Conservation (phyloP, 2,888 invertebrate genomes). For the Pandemis heparana region DNA sequence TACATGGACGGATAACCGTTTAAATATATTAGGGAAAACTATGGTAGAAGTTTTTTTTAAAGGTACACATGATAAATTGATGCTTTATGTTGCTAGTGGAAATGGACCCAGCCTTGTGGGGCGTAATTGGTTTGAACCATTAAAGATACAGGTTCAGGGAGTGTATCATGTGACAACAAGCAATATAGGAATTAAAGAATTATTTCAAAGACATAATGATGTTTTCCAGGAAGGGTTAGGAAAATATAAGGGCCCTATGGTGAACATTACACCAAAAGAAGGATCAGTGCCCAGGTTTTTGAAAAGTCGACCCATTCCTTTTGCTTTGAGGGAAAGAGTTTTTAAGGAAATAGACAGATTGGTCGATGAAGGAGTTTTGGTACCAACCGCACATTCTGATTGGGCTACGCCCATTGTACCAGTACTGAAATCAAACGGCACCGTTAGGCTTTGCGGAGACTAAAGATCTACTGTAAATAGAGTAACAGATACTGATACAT, state of each 20-base stretch:
- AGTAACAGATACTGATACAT: neutral
- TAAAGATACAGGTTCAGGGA: neutral
- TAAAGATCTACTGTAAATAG: neutral
- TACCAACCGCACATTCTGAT: neutral
- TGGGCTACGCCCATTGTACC: conserved; percentile 1
- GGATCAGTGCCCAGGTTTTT: neutral
- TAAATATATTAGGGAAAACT: neutral
- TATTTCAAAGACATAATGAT: neutral
- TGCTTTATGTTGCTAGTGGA: neutral
- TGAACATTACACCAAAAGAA: neutral
- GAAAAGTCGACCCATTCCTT: neutral
- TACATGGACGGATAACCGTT: neutral
- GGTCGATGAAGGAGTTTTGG: neutral
- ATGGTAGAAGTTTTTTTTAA: neutral
- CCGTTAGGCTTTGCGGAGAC: neutral
- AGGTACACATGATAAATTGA: neutral
- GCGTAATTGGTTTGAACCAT: neutral
- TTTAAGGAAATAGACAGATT: neutral
- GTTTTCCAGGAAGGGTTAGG: neutral
- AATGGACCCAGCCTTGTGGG: neutral
- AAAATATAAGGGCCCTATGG: neutral
- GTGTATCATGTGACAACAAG: neutral
- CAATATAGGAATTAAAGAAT: neutral
- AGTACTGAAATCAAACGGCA: neutral
- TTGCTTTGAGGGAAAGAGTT: neutral